These are phyloP conservation scores for Urocynchramus pylzowi DNA, from an alignment of 2,113 vertebrate species.

Conservation along the genomic window DNA sequence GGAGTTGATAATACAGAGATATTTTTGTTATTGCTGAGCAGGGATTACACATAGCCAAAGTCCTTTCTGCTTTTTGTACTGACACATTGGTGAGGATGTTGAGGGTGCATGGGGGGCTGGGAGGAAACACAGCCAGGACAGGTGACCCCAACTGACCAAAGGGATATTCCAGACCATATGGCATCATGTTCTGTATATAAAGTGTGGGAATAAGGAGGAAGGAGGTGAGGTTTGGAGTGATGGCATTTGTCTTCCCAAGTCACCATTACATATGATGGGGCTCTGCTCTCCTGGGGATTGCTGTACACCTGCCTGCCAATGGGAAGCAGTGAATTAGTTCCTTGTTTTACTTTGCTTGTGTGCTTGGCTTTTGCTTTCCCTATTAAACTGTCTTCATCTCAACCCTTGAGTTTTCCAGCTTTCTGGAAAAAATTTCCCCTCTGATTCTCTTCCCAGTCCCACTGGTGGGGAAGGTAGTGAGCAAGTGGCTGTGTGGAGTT, in stretches of 20 bases:
- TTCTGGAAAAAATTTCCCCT: no score
- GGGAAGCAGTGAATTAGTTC: not conserved
- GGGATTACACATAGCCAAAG: not conserved
- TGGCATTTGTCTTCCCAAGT: not conserved
- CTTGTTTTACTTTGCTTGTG: not conserved
- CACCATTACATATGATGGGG: accelerated
- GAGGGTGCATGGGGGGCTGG: accelerated
- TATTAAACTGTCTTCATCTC: not conserved
- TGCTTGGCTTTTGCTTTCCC: not conserved
- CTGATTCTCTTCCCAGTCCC: accelerated
- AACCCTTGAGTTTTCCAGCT: not conserved
- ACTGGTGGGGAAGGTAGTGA: not conserved
- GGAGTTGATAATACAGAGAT: not conserved
- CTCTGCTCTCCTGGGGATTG: not conserved
- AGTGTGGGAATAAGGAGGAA: not conserved
- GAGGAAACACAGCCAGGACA: not conserved
- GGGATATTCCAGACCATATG: not conserved
- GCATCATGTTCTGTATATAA: not conserved
- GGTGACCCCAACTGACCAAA: not conserved
- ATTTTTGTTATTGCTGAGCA: not conserved
- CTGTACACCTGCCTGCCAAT: not conserved
- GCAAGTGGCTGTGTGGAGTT: not conserved
- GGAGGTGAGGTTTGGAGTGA: not conserved
- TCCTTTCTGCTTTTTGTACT: not conserved
- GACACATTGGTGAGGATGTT: not conserved